Evolutionary conservation across 2,113 vertebrate species (phyloP).

Genomic region (Psephotus haematonotus): DNA sequence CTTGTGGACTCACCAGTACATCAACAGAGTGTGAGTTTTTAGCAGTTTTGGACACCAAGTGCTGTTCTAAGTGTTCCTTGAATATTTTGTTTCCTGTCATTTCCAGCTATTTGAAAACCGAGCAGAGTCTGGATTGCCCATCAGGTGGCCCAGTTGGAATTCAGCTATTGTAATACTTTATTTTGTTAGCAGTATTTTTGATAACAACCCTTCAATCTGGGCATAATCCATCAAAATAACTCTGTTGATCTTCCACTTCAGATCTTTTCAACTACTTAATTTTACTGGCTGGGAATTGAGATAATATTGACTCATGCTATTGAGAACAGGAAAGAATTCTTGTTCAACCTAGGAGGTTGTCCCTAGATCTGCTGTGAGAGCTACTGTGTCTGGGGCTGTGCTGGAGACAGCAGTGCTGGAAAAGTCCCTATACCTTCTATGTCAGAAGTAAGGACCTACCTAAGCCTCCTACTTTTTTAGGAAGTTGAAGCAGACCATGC

Average conservation of each 20-base stretch:
- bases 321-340: background rate
- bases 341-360: background rate
- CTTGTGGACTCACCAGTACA: background rate
- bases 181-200: background rate
- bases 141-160: background rate
- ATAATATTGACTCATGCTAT: background rate
- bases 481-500: background rate
- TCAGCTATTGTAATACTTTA: background rate
- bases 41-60: background rate
- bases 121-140: background rate
- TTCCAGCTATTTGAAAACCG: background rate
- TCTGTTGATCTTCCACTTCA: background rate
- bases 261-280: background rate
- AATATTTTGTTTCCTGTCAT: background rate
- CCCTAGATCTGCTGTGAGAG: background rate
- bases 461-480: background rate
- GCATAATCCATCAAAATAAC: background rate
- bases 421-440: background rate
- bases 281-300: background rate
- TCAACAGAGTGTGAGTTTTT: background rate
- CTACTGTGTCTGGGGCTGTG: background rate
- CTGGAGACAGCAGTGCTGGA: background rate
- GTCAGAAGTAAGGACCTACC: background rate
- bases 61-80: background rate
- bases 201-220: background rate